Percentiles rank a stretch among this genome's conserved stretches.
Conservation (phyloP, 2,113 vertebrate species). For the Pelusios castaneus region DNA sequence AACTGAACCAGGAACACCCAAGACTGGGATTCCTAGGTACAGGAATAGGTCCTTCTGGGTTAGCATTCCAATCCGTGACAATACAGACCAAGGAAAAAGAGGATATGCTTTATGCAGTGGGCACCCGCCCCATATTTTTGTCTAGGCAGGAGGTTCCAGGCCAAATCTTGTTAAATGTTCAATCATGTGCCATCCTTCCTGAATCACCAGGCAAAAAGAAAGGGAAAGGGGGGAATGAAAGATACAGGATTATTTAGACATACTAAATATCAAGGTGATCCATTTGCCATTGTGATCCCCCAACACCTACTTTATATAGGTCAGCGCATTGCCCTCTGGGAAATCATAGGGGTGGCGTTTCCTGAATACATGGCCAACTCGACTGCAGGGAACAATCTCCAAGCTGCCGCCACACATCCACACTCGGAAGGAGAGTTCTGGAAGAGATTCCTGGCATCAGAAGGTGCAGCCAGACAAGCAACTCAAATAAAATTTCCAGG, state of each 20-base stretch:
- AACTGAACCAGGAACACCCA: not conserved
- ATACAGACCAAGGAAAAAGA: not conserved
- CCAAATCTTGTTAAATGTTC: not conserved
- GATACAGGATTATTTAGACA: not conserved
- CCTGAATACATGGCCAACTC: constrained; percentile 97
- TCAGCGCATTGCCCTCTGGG: constrained; percentile 97
- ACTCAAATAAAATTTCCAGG: not conserved
- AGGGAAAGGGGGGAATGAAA: not conserved
- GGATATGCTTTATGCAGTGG: constrained; percentile 1
- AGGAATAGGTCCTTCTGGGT: not conserved
- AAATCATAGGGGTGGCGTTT: constrained; percentile 98
- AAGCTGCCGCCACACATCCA: constrained; percentile 99
- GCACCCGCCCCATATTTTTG: not conserved
- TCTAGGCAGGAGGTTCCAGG: not conserved
- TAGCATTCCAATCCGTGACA: not conserved
- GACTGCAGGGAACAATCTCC: constrained; percentile 98
- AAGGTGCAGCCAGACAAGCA: not conserved
- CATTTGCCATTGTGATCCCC: not conserved
- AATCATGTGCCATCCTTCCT: not conserved
- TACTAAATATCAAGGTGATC: not conserved
- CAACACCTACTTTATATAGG: constrained; percentile 94
- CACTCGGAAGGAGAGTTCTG: constrained; percentile 97
- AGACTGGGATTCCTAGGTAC: not conserved
- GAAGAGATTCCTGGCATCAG: constrained; percentile 58
- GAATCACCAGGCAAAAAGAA: not conserved